Conservation (phyloP, 2,888 invertebrate genomes). For the Mimas tiliae region DNA sequence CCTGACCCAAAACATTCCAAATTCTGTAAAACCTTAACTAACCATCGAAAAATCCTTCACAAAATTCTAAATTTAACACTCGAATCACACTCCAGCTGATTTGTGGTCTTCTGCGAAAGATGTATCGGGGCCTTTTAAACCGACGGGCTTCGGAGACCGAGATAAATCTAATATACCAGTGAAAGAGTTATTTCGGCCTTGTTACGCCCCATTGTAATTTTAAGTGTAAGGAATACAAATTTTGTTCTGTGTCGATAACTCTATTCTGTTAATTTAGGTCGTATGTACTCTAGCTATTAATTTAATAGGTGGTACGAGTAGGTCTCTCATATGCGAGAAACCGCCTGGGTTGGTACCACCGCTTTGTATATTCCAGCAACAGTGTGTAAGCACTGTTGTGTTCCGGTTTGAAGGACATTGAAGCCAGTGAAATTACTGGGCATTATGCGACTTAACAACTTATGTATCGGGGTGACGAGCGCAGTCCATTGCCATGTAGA, state of each 20-base stretch:
- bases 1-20: background rate
- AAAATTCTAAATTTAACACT: slow-evolving; percentile 10
- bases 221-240: slow-evolving; percentile 11
- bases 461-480: too few relatives aligned
- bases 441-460: too few relatives aligned
- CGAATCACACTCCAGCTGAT: slow-evolving; percentile 16
- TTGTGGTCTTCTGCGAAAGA: slow-evolving; percentile 13
- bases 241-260: background rate
- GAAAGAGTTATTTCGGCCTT: slow-evolving; percentile 15
- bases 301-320: too few relatives aligned
- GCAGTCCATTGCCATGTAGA: too few relatives aligned
- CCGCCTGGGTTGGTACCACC: too few relatives aligned
- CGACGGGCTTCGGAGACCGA: background rate
- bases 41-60: background rate
- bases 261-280: too few relatives aligned
- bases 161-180: slow-evolving; percentile 21
- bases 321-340: too few relatives aligned
- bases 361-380: too few relatives aligned
- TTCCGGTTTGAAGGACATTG: too few relatives aligned
- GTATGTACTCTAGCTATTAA: too few relatives aligned
- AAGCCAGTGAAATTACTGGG: too few relatives aligned
- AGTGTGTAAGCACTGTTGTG: too few relatives aligned
- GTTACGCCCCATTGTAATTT: slow-evolving; percentile 15
- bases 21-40: background rate
- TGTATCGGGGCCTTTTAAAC: slow-evolving; percentile 3